These are phyloP conservation scores for Cylas formicarius DNA, from an alignment of 1,140 invertebrate species.

Conservation along the genomic window DNA sequence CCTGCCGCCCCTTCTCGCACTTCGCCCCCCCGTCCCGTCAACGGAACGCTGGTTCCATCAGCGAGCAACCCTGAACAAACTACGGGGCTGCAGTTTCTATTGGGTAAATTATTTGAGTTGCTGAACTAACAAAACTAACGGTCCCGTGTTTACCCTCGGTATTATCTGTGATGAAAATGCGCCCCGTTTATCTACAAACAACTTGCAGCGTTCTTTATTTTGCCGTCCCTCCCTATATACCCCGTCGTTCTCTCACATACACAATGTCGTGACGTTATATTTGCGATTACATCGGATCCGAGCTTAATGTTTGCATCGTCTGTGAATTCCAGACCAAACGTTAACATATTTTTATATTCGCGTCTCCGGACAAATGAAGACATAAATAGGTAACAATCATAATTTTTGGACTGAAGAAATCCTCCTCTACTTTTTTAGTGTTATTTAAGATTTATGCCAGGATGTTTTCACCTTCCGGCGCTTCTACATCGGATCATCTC, in stretches of 20 bases:
- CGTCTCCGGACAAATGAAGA: no score
- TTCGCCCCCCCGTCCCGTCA: not conserved
- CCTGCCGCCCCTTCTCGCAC: slow-evolving; percentile 5
- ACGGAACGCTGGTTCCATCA: slow-evolving; percentile 13
- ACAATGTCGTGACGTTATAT: not conserved
- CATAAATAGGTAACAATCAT: no score
- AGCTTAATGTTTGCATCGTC: no score
- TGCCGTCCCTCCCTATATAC: slow-evolving; percentile 17
- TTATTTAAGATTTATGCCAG: no score
- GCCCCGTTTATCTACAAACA: slow-evolving; percentile 35
- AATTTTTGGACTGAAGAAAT: no score
- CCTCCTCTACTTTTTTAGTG: no score
- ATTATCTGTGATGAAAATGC: slow-evolving; percentile 41
- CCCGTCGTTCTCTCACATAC: slow-evolving; percentile 8
- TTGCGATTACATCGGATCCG: no score
- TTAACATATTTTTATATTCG: no score
- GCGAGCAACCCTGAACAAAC: slow-evolving; percentile 34
- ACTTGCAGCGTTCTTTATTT: no score
- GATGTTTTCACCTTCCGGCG: no score
- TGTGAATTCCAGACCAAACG: no score
- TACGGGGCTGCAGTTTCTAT: slow-evolving; percentile 38
- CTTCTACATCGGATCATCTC: no score
- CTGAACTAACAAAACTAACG: slow-evolving; percentile 42
- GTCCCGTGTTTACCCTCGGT: slow-evolving; percentile 36
- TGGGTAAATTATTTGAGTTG: slow-evolving; percentile 44